Evolutionary conservation across 2,797 vertebrate species (phyloP).

Genomic region (Melanotaenia maccullochi): DNA sequence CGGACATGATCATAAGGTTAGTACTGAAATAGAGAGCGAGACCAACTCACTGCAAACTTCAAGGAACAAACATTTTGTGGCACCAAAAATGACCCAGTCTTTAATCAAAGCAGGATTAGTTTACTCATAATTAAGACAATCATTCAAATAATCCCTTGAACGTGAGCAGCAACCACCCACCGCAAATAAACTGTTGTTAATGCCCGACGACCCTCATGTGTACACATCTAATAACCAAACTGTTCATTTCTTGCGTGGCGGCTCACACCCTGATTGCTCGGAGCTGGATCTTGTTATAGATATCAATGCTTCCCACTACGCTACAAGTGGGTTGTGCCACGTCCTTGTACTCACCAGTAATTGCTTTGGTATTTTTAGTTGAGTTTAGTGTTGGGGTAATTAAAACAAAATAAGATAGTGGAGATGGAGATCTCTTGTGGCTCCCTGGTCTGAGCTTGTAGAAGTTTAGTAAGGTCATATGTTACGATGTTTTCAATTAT

Average conservation of each 20-base stretch:
- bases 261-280: constrained; percentile 57
- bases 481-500: constrained; percentile 72
- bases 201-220: constrained; percentile 25
- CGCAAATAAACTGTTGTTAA: constrained; percentile 29
- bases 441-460: constrained; percentile 54
- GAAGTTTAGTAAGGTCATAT: constrained; percentile 66
- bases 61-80: constrained; percentile 33
- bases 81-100: constrained; percentile 20
- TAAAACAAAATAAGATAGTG: constrained; percentile 78
- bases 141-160: constrained; percentile 47
- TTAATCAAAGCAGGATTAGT: constrained; percentile 57
- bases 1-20: not conserved
- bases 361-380: constrained; percentile 80
- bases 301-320: constrained; percentile 60
- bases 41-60: constrained; percentile 16
- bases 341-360: constrained; percentile 70
- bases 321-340: constrained; percentile 60
- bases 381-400: constrained; percentile 70
- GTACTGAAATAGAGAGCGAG: constrained; percentile 22
- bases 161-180: constrained; percentile 43
- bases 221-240: constrained; percentile 57
- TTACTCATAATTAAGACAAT: constrained; percentile 44
- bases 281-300: constrained; percentile 79
- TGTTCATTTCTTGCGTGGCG: constrained; percentile 25
- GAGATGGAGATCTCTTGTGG: constrained; percentile 58